These are phyloP conservation scores for Phaonia tiefii DNA, from an alignment of 2,888 invertebrate genomes.

Conservation along the genomic window DNA sequence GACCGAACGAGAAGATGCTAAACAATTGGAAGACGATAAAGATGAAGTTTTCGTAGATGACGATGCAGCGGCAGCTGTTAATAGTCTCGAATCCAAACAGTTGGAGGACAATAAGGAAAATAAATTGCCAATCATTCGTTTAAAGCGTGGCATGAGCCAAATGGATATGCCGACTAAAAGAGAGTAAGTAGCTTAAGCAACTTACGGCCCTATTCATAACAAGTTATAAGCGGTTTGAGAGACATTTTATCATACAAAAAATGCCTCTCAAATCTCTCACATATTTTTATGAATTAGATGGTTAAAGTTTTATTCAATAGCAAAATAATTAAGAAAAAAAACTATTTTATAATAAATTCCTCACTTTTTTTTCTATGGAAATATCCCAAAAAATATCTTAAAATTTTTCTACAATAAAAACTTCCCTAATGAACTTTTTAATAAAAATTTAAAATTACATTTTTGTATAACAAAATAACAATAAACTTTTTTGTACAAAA, in stretches of 20 bases:
- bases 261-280: too few species aligned
- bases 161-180: constrained; percentile 76
- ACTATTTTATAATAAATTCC: too few species aligned
- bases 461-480: too few species aligned
- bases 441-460: too few species aligned
- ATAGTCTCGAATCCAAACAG: constrained; percentile 25
- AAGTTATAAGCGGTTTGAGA: neutral
- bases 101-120: constrained; percentile 75
- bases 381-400: too few species aligned
- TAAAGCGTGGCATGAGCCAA: constrained; percentile 78
- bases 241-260: neutral
- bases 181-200: constrained; percentile 78
- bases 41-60: constrained; percentile 9
- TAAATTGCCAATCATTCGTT: constrained; percentile 72
- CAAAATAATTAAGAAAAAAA: too few species aligned
- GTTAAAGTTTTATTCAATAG: too few species aligned
- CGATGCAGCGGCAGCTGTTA: neutral
- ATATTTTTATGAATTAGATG: too few species aligned
- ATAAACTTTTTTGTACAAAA: too few species aligned
- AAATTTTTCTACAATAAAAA: too few species aligned
- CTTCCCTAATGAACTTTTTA: too few species aligned
- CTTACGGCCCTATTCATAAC: neutral
- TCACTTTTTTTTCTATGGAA: too few species aligned
- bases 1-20: constrained; percentile 63
- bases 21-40: constrained; percentile 43